Evolutionary conservation across 2,888 invertebrate species (phyloP), one percentile per base, ranked within the genome.

Genomic region (Pseudeuparius sepicola): DNA sequence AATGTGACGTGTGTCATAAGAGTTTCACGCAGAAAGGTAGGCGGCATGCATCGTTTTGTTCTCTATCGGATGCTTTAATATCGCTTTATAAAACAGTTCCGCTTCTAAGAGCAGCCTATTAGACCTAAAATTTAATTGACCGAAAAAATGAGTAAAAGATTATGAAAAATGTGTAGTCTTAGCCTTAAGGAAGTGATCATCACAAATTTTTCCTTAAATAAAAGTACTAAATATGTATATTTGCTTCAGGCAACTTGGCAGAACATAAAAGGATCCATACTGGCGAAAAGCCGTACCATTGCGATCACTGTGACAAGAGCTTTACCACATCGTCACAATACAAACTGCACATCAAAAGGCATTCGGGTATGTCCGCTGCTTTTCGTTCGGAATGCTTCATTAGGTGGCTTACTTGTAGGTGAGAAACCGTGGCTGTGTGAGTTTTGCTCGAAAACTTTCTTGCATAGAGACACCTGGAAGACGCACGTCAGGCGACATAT

Each of bases 221-320:
- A n/a, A n/a, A n/a, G n/a, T n/a, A n/a, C n/a, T n/a, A n/a, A n/a
- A n/a, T n/a, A n/a, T n/a, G n/a, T n/a, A n/a, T n/a, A n/a, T n/a
- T n/a, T n/a, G n/a, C n/a, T n/a, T n/a, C n/a, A n/a, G n/a, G n/a
- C 36, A 85, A 85, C 64, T 63, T 84, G 36, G 71, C 73, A 24
- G 83, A 83, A 49, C 85, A 86, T 60, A 68, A 71, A 58, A 70
- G 85, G 36, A 81, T 79, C 47, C 85, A 86, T 60, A 83, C 74
- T 0, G 65, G 84, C 0, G 83, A 82, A 56, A 80, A 81, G 50
- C 87, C 86, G 0, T 86, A 74, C 59, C 64, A 65, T 42, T 87
- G 86, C 56, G 60, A 67, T 24, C 61, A 67, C 27, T 83, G 83
- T 46, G 70, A 71, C 13, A 69, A 75, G 12, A 68, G 68, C 39